Evolutionary conservation across 2,888 invertebrate species (phyloP).

Genomic region (Marronus borbonicus): DNA sequence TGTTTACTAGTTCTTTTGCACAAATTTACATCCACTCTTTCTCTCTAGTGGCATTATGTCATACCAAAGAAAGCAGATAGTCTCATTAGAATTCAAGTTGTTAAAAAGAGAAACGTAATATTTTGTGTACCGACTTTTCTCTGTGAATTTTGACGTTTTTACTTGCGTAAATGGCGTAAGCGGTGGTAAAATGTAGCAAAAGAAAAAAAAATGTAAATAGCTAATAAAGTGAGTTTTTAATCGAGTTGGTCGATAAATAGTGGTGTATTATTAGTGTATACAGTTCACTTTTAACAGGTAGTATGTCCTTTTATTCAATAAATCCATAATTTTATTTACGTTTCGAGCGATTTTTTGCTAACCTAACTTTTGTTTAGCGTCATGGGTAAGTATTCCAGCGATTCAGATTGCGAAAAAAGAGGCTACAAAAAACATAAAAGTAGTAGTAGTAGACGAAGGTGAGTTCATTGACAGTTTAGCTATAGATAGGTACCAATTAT

Average conservation of each 20-base stretch:
- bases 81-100: no score
- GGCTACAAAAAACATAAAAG: slow-evolving; percentile 66
- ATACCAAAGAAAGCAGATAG: no score
- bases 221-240: neutral
- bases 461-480: slow-evolving; percentile 55
- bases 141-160: no score
- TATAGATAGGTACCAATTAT: slow-evolving; percentile 3
- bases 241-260: slow-evolving; percentile 4
- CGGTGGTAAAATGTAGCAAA: no score
- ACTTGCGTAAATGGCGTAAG: no score
- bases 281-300: slow-evolving; percentile 25
- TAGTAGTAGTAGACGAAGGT: slow-evolving; percentile 67
- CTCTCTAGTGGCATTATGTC: no score
- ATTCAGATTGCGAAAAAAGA: slow-evolving; percentile 67
- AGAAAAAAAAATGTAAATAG: no score
- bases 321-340: slow-evolving; percentile 32
- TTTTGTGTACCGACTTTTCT: no score
- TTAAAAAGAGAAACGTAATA: no score
- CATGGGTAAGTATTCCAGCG: slow-evolving; percentile 71
- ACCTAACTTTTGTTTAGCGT: slow-evolving; percentile 44
- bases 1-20: no score
- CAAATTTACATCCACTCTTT: no score
- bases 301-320: slow-evolving; percentile 41
- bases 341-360: slow-evolving; percentile 30
- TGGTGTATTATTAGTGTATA: slow-evolving; percentile 5